Conservation (phyloP, 2,113 vertebrate genomes). For the Climacteris rufus region DNA sequence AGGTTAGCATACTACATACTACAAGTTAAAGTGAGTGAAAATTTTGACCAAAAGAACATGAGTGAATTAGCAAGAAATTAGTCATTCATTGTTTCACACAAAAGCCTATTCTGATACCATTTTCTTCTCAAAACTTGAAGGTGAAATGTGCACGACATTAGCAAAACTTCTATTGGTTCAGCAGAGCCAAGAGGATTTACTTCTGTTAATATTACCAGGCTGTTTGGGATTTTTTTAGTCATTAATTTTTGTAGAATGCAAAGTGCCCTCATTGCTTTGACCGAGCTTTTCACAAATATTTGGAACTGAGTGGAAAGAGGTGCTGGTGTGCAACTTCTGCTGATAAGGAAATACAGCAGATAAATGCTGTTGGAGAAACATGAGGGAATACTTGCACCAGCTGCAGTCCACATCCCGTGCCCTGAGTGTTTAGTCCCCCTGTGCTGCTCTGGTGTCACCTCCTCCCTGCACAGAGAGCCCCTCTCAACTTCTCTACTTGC, state of each 20-base stretch:
- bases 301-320: neutral
- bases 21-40: neutral
- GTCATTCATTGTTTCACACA: neutral
- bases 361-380: neutral
- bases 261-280: neutral
- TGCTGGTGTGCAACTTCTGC: neutral
- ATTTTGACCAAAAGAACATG: neutral
- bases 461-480: neutral
- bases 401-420: neutral
- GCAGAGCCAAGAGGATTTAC: neutral
- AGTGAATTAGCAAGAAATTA: neutral
- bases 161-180: neutral
- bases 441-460: neutral
- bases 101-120: neutral
- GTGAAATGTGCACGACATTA: neutral
- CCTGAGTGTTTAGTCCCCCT: neutral
- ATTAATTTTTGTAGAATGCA: neutral
- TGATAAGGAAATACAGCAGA: neutral
- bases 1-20: neutral
- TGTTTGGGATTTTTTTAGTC: neutral
- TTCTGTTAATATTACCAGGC: neutral
- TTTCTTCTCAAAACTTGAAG: neutral
- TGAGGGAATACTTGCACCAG: neutral
- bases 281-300: neutral
- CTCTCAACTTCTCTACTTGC: neutral